Base-by-base conservation (phyloP, 1,140 invertebrate genomes). In the Drosophila ambigua region DNA sequence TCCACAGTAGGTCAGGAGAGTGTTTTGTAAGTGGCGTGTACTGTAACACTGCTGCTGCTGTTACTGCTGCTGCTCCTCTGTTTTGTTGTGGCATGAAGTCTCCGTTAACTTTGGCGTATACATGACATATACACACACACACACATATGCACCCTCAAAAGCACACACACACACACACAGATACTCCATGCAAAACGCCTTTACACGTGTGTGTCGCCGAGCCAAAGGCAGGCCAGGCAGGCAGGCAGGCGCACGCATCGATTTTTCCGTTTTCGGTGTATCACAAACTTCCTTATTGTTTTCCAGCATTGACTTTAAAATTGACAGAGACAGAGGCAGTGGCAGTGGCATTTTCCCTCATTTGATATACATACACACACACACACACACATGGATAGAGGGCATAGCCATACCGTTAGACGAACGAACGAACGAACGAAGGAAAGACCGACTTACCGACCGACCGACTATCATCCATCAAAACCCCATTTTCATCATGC, bases 211-310 rank as follows among this genome's bases (percentile, higher is more conserved):
- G 74, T 72, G 62, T 72, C 31, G 76, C 63, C 60, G 61, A 51
- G 71, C 68, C 52, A 31, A 9, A 51, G 71, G 68, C 52, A 16
- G 16, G 16, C 16, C 52, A 16, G 16, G 16, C 16, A 51, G 71
- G 68, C 52, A 7, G 26, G 5, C 28, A 75, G 72, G 75, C 82
- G 78, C 82, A 85, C 82, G 82, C 82, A 85, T 85, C 82, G 82
- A 85, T 85, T 85, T 85, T 85, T 85, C 83, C 74, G 78, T 85
- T 84, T 76, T 75, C 61, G 68, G 77, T 79, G 68, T 84, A 84
- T 74, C 81, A 81, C 78, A 78, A 82, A 75, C 83, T 87, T 85
- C 66, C 78, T 85, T 74, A 83, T 83, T 83, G 72, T 79, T 75
- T 63, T 39, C 57, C 48, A 58, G 49, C 55, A 52, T 64, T 59